phyloP scores from a whole-genome alignment of 1,140 invertebrate species.

The Drosophila elegans region DNA sequence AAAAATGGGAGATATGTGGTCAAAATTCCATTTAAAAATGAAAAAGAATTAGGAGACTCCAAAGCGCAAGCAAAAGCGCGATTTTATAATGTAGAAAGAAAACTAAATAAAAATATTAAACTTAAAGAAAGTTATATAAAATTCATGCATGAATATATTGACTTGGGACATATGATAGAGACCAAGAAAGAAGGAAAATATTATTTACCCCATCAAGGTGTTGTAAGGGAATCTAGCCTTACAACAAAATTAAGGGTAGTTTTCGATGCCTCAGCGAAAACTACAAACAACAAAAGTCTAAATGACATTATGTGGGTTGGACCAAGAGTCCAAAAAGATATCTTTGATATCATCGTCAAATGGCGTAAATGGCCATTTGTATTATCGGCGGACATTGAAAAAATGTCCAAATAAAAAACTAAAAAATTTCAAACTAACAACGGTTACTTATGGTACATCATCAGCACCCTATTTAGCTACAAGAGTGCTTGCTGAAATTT shows the following conservation, averaged over 20 bases:
- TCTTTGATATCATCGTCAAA: neutral
- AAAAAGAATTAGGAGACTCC: neutral
- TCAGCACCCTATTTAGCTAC: neutral
- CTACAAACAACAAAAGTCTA: no score
- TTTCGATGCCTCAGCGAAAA: no score
- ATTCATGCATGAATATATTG: neutral
- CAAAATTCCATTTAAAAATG: neutral
- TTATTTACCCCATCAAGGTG: no score
- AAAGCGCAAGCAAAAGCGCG: neutral
- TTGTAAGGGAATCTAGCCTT: no score
- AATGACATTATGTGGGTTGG: no score
- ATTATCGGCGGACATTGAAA: neutral
- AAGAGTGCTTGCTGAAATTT: conserved; percentile 4
- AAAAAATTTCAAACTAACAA: neutral
- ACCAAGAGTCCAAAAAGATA: no score
- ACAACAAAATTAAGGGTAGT: no score
- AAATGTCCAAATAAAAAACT: conserved; percentile 1
- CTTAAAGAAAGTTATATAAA: neutral
- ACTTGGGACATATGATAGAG: neutral
- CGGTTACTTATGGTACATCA: neutral
- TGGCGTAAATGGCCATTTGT: neutral
- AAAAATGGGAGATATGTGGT: no score
- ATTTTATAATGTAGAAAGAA: neutral
- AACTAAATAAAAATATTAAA: neutral
- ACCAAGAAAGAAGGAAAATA: no score